A percentile compares a stretch with the other conserved stretches of the same genome.
phyloP scores from a whole-genome alignment of 2,888 invertebrate genomes.

The Heliconius cydno region DNA sequence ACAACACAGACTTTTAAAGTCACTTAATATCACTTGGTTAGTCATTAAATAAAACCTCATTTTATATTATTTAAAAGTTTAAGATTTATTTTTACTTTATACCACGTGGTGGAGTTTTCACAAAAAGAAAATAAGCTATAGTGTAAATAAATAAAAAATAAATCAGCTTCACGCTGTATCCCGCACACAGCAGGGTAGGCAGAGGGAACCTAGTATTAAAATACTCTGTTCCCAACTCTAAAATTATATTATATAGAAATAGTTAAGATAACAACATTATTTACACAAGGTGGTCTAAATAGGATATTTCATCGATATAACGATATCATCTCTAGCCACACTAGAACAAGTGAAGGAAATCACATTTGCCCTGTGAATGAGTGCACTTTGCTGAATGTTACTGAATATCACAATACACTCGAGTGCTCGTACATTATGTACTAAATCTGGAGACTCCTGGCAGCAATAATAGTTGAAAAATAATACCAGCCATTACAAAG shows the following conservation, averaged over 20 bases:
- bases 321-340: conserved; percentile 46
- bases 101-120: background rate
- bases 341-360: conserved; percentile 64
- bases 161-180: no score
- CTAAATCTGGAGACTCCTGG: conserved; percentile 48
- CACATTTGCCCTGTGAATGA: conserved; percentile 66
- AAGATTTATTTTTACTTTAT: background rate
- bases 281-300: background rate
- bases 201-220: no score
- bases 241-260: background rate
- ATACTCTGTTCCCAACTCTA: no score
- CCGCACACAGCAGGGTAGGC: no score
- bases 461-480: conserved; percentile 40
- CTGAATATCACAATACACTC: conserved; percentile 64
- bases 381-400: conserved; percentile 69
- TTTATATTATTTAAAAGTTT: background rate
- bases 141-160: background rate
- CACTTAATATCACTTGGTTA: conserved; percentile 22
- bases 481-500: conserved; percentile 29
- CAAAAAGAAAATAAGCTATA: background rate
- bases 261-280: background rate
- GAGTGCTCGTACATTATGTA: conserved; percentile 65
- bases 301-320: conserved; percentile 14
- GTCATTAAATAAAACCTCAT: background rate
- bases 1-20: conserved; percentile 12